Conservation (phyloP, 2,797 vertebrate genomes). For the Anguilla anguilla region DNA sequence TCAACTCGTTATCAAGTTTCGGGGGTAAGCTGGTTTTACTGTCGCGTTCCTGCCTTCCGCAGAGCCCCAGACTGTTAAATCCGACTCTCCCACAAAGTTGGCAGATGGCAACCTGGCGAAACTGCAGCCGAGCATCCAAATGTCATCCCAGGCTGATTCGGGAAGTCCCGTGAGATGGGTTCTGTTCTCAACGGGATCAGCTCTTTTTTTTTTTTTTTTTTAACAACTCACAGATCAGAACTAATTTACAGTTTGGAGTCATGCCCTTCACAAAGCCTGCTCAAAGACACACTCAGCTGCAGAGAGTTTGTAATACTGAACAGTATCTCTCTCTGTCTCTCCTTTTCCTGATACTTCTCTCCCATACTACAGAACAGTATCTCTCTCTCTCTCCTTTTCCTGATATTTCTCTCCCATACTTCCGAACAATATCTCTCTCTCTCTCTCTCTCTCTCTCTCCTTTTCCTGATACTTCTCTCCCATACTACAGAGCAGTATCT, state of each 20-base stretch:
- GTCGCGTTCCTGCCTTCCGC: constrained; percentile 28
- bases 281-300: background rate
- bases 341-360: no score
- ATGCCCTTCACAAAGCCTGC: background rate
- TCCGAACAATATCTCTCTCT: no score
- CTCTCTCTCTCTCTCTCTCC: background rate
- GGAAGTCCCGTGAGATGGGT: background rate
- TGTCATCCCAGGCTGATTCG: background rate
- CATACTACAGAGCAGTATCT: no score
- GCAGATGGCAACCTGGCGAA: constrained; percentile 35
- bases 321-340: no score
- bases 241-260: background rate
- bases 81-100: constrained; percentile 40
- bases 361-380: no score
- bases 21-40: background rate
- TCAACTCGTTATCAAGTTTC: background rate
- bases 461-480: background rate
- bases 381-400: no score
- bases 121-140: background rate
- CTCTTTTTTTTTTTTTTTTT: background rate
- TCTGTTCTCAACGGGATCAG: background rate
- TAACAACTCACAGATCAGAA: background rate
- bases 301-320: background rate
- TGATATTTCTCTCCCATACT: no score
- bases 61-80: constrained; percentile 29